Evolutionary conservation across 2,113 vertebrate species (phyloP).

Genomic region (Pithys albifrons): DNA sequence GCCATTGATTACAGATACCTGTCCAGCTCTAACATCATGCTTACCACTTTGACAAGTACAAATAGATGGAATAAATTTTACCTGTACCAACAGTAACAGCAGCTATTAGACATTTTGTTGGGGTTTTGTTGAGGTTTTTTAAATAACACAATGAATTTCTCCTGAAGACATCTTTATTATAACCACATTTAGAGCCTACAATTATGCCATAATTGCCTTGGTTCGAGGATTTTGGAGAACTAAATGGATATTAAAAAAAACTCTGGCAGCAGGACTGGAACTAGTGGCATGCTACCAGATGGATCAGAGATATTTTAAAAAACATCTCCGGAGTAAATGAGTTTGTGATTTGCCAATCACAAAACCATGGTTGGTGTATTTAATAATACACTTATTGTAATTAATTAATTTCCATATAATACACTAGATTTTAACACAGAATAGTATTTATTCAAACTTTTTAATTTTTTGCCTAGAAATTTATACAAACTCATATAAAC

Average conservation of each 20-base stretch:
- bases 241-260: neutral
- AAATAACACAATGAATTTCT: neutral
- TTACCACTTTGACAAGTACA: neutral
- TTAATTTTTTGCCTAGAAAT: neutral
- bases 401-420: neutral
- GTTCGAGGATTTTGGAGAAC: neutral
- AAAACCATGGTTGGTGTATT: neutral
- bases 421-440: neutral
- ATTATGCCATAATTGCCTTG: neutral
- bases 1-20: neutral
- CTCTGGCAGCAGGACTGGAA: neutral
- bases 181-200: neutral
- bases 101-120: neutral
- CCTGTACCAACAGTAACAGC: neutral
- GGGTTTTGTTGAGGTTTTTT: neutral
- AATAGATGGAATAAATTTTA: neutral
- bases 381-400: neutral
- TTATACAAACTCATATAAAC: neutral
- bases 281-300: neutral
- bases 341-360: neutral
- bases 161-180: neutral
- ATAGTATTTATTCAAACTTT: neutral
- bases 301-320: neutral
- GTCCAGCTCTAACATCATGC: neutral
- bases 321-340: neutral